These are phyloP conservation scores for Acheta domesticus DNA, from an alignment of 2,888 invertebrate species.

Conservation along the genomic window DNA sequence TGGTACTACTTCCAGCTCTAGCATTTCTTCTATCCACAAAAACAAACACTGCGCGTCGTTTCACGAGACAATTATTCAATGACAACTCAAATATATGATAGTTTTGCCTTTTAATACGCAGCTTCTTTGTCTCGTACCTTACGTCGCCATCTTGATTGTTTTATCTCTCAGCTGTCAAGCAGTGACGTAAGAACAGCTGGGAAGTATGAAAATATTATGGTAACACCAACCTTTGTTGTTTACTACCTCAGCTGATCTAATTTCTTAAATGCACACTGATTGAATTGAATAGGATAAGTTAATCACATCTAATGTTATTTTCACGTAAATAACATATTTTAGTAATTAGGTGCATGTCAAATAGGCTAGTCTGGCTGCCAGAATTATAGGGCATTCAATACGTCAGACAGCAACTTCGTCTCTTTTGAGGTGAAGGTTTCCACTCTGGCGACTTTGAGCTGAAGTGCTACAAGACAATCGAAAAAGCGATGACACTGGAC, in stretches of 20 bases:
- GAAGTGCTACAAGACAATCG: no score
- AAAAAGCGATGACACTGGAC: no score
- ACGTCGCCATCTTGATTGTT: constrained; percentile 49
- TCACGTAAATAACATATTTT: no score
- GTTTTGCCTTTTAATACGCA: constrained; percentile 43
- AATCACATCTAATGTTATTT: no score
- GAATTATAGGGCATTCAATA: no score
- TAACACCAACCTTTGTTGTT: constrained; percentile 26
- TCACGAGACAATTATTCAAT: constrained; percentile 27
- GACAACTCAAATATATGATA: constrained; percentile 34
- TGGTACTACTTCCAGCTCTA: constrained; percentile 94
- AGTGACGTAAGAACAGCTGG: constrained; percentile 39
- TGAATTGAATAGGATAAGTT: no score
- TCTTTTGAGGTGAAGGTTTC: no score
- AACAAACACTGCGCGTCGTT: constrained; percentile 40
- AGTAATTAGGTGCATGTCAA: no score
- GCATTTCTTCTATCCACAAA: constrained; percentile 58
- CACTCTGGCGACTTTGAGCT: no score
- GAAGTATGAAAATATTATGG: constrained; percentile 31
- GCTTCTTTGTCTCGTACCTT: constrained; percentile 44
- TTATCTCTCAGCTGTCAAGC: constrained; percentile 42
- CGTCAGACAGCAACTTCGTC: no score
- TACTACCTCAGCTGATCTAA: constrained; percentile 27
- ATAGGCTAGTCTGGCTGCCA: no score
- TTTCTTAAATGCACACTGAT: not conserved